Evolutionary conservation across 2,797 vertebrate species (phyloP).

Genomic region (Siniperca obscura): DNA sequence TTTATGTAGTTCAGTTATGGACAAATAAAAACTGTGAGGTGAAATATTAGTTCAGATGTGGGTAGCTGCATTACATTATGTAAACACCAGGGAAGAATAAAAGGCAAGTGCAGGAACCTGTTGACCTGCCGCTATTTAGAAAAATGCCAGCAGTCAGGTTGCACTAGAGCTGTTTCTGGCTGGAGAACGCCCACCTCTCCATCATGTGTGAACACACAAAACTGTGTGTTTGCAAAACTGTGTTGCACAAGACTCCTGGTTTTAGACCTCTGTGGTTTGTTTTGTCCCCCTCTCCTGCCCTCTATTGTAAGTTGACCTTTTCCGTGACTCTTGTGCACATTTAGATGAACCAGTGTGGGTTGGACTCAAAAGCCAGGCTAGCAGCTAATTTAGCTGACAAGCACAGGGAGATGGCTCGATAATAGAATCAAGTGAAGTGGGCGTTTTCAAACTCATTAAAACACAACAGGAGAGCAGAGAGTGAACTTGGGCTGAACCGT

Average conservation of each 20-base stretch:
- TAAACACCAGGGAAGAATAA: conserved; percentile 58
- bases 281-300: conserved; percentile 26
- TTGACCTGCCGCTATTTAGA: conserved; percentile 70
- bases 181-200: conserved; percentile 59
- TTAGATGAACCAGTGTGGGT: conserved; percentile 62
- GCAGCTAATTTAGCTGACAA: conserved; percentile 76
- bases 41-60: conserved; percentile 34
- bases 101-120: conserved; percentile 53
- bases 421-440: conserved; percentile 67
- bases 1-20: conserved; percentile 19
- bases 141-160: conserved; percentile 61
- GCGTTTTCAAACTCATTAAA: conserved; percentile 80
- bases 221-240: conserved; percentile 23
- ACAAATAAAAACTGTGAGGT: conserved; percentile 24
- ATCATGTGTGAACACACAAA: conserved; percentile 23
- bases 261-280: conserved; percentile 16
- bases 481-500: conserved; percentile 79
- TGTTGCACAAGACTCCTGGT: not conserved
- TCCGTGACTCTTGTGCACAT: conserved; percentile 53
- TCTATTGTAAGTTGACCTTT: conserved; percentile 70
- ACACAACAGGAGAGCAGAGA: conserved; percentile 65
- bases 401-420: conserved; percentile 65
- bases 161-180: conserved; percentile 48
- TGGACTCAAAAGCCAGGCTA: conserved; percentile 51
- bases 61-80: conserved; percentile 52